Evolutionary conservation across 2,888 invertebrate genomes (phyloP), one percentile per base, ranked within the genome.

Genomic region (Synanthedon vespiformis): DNA sequence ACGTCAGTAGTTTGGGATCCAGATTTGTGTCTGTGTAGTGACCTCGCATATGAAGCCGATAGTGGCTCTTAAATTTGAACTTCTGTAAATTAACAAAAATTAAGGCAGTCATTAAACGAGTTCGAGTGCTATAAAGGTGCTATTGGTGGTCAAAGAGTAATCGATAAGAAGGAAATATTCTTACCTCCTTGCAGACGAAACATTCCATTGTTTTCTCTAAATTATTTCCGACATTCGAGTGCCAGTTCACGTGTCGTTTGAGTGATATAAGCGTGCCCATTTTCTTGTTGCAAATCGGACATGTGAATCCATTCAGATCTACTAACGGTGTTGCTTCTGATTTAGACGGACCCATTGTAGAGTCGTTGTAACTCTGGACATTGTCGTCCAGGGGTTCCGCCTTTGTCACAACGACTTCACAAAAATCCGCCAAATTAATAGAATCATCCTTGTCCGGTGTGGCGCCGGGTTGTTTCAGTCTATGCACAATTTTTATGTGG

Each of bases 321-420:
- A 81, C 77, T 8, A 72, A 56, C 14, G 72, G 67, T 22, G 52
- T 54, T 40, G 55, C 55, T 10, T 61, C 60, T 8, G 54, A 52
- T 51, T 57, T 62, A 54, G 68, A 64, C 61, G 77, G 78, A 77
- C 77, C 82, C 79, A 74, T 79, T 12, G 70, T 72, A 66, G 72
- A 74, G 83, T 75, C 86, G 85, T 81, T 85, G 84, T 80, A 84
- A 83, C 74, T 77, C 84, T 84, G 87, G 80, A 79, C 64, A 14
- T 34, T 34, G 56, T 60, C 63, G 56, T 83, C 86, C 84, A 83
- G 82, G 67, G 87, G 87, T 77, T 88, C 88, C 83, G 81, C 72
- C 66, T 88, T 88, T 40, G 87, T 81, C 83, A 88, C 88, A 82
- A 88, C 88, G 82, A 88, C 87, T 61, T 88, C 88, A 80, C 88